Conservation (phyloP, 2,797 vertebrate genomes). For the Phrynocephalus guinanensis region DNA sequence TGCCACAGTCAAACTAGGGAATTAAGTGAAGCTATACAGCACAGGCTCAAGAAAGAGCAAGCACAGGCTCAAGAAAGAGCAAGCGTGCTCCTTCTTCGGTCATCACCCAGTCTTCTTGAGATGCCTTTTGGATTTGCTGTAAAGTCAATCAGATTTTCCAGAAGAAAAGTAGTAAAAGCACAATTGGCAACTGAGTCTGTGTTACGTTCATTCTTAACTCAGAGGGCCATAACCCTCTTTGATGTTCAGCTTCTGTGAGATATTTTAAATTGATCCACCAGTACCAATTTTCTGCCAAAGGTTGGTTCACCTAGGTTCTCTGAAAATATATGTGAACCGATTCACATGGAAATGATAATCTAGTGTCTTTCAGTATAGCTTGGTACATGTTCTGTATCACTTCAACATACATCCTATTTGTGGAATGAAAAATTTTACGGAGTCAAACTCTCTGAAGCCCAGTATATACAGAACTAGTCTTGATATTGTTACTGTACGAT, state of each 20-base stretch:
- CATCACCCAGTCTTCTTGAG: slow-evolving; percentile 31
- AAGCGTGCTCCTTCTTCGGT: slow-evolving; percentile 43
- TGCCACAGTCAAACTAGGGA: slow-evolving; percentile 47
- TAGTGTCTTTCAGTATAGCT: not conserved
- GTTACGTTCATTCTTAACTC: not conserved
- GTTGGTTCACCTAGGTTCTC: not conserved
- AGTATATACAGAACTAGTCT: not conserved
- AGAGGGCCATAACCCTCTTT: not conserved
- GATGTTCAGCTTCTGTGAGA: not conserved
- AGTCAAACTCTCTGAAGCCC: not conserved
- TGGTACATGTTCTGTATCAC: not conserved
- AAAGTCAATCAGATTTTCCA: slow-evolving; percentile 15
- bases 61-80: slow-evolving; percentile 49
- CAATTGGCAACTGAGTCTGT: not conserved
- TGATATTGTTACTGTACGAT: not conserved
- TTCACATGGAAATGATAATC: not conserved
- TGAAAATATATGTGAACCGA: not conserved
- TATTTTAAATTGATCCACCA: not conserved
- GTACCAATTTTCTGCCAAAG: not conserved
- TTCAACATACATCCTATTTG: not conserved
- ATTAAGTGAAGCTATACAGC: slow-evolving; percentile 45
- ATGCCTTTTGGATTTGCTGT: rapidly evolving
- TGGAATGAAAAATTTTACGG: not conserved
- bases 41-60: slow-evolving; percentile 47
- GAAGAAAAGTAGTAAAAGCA: not conserved